phyloP scores from a whole-genome alignment of 2,113 vertebrate species.

The Conger conger region DNA sequence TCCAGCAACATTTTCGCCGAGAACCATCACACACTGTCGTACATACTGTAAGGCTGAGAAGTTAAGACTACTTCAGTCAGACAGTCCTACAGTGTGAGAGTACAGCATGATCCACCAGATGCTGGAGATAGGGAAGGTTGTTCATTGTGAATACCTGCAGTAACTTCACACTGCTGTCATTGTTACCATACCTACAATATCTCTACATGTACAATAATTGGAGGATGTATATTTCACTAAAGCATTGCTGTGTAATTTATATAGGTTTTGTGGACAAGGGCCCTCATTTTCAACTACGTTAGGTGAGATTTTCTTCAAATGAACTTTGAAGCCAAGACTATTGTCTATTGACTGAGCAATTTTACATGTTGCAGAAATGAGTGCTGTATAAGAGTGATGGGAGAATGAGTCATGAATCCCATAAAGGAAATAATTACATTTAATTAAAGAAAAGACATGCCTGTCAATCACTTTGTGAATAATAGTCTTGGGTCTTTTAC shows the following conservation, averaged over 20 bases:
- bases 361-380: no score
- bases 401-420: no score
- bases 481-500: no score
- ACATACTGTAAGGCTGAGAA: no score
- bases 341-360: not conserved
- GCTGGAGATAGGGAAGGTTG: not conserved
- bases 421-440: no score
- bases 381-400: no score
- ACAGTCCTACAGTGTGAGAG: not conserved
- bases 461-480: no score
- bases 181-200: not conserved
- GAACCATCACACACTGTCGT: no score
- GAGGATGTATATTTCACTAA: not conserved
- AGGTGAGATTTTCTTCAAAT: not conserved
- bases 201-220: not conserved
- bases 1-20: no score
- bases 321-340: not conserved
- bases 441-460: no score
- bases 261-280: no score
- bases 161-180: not conserved
- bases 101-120: not conserved
- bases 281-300: not conserved
- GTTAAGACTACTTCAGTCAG: no score
- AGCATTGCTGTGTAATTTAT: not conserved
- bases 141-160: not conserved